Evolutionary conservation across 2,888 invertebrate species (phyloP).

Genomic region (Neria commutata): DNA sequence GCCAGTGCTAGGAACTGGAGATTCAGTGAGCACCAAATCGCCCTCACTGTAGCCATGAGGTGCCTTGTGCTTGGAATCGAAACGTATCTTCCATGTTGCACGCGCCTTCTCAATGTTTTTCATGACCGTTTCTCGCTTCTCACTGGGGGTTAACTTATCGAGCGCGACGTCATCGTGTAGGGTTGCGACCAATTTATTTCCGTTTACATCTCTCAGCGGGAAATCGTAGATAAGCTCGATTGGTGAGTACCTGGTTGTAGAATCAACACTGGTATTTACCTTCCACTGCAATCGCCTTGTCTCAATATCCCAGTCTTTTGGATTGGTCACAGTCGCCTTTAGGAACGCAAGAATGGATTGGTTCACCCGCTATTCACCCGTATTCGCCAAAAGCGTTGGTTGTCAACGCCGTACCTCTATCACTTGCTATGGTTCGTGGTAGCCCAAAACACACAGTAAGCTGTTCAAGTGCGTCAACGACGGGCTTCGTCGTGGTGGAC

Average conservation of each 20-base stretch:
- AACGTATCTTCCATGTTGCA: constrained; percentile 16
- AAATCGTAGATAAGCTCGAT: constrained; percentile 32
- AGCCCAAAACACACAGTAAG: too few relatives aligned
- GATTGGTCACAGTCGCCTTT: too few relatives aligned
- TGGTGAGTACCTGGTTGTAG: too few relatives aligned
- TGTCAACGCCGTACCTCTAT: too few relatives aligned
- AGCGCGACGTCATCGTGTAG: constrained; percentile 3
- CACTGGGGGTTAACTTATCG: neutral
- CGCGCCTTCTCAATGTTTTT: constrained; percentile 16
- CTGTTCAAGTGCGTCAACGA: too few relatives aligned
- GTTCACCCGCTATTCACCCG: too few relatives aligned
- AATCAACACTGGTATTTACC: too few relatives aligned
- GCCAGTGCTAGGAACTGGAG: constrained; percentile 21
- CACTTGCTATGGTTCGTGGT: too few relatives aligned
- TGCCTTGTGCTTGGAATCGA: constrained; percentile 15
- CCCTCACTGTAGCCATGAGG: constrained; percentile 16
- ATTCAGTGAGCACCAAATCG: constrained; percentile 22
- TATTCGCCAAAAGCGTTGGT: too few relatives aligned
- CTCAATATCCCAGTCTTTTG: too few relatives aligned
- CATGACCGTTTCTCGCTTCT: constrained; percentile 12
- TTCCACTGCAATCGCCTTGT: too few relatives aligned
- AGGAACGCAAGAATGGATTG: too few relatives aligned
- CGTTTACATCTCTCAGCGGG: constrained; percentile 19
- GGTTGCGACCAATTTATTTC: constrained; percentile 16
- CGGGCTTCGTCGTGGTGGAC: constrained; percentile 22